Percentiles rank a stretch among this genome's conserved stretches.
These are phyloP conservation scores for Argyra leucocephala DNA, from an alignment of 2,888 invertebrate species.

Conservation along the genomic window DNA sequence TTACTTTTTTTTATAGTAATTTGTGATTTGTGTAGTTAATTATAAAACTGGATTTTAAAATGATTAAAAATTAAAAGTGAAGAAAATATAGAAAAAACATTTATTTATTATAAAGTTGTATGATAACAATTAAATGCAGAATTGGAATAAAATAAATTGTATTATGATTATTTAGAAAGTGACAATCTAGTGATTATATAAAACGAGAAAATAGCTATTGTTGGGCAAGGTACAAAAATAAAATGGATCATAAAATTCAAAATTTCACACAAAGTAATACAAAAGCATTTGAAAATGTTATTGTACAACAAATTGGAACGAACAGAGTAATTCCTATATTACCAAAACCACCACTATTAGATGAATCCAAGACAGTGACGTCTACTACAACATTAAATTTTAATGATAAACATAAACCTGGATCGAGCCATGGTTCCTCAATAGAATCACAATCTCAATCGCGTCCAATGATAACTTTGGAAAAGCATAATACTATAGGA, in stretches of 20 bases:
- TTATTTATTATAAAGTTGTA: too few species aligned
- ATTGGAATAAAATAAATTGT: too few species aligned
- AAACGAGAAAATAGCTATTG: not conserved
- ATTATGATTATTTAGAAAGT: too few species aligned
- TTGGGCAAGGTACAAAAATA: not conserved
- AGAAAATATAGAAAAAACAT: not conserved
- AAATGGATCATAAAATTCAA: conserved; percentile 2
- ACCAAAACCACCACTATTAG: not conserved
- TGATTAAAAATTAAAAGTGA: not conserved
- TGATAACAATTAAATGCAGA: too few species aligned
- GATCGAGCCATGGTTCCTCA: not conserved
- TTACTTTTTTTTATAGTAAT: too few species aligned
- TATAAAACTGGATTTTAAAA: not conserved
- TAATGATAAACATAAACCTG: not conserved
- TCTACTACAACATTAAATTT: not conserved
- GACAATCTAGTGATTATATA: conserved; percentile 1
- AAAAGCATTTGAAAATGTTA: not conserved
- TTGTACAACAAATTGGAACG: not conserved
- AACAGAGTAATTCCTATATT: not conserved
- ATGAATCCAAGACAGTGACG: not conserved
- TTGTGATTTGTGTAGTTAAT: not conserved
- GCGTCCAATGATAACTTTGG: not conserved
- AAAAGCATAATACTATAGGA: not conserved
- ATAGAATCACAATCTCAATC: not conserved
- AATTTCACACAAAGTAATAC: not conserved